Base-by-base conservation (phyloP, 2,888 invertebrate genomes). In the Tigriopus californicus region DNA sequence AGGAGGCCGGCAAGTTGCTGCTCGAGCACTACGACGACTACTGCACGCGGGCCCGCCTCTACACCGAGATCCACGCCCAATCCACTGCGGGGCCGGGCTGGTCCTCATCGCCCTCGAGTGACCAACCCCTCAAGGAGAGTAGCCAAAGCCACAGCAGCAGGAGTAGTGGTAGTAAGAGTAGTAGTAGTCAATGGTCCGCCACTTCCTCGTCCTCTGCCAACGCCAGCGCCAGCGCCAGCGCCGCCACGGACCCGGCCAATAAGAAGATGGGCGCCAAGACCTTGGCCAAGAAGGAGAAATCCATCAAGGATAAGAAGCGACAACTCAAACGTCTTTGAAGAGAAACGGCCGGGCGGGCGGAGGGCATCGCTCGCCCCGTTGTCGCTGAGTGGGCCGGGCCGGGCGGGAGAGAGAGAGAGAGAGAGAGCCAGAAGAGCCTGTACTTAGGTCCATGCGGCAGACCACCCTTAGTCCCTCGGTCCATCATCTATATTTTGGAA, bases 1-100 rank as follows among this genome's bases (percentile, higher is more conserved):
- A 92, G 70, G 94, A 94, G 74, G 94, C 94, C 60, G 94, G 92
- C 18, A 90, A 89, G 74, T 76, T 95, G 71, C 76, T 95, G 64
- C 76, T 90, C 66, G 91, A 91, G 74, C 83, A 83, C 68, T 95
- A 95, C 72, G 86, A 88, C 71, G 88, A 87, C 72, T 95, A 94
- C 76, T 89, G 81, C 62, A 80, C 81, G 69, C 75, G 88, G 68
- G 89, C 89, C 41, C 82, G 82, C 73, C 83, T 89, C 82, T 86
- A 85, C 81, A 88, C 88, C 48, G 87, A 89, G 75, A 86, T 89
- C 67, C 88, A 89, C 75, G 88, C 88, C 47, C 66, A 67, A 63
- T 42, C 22, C 8, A 5, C 20, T 6, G 33, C 33, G 33, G 33
- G 33, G 33, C 33, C 33, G 33, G 33, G 8, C 8, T 3, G 33